phyloP scores from a whole-genome alignment of 2,888 invertebrate genomes.

The Hyposoter dolosus region DNA sequence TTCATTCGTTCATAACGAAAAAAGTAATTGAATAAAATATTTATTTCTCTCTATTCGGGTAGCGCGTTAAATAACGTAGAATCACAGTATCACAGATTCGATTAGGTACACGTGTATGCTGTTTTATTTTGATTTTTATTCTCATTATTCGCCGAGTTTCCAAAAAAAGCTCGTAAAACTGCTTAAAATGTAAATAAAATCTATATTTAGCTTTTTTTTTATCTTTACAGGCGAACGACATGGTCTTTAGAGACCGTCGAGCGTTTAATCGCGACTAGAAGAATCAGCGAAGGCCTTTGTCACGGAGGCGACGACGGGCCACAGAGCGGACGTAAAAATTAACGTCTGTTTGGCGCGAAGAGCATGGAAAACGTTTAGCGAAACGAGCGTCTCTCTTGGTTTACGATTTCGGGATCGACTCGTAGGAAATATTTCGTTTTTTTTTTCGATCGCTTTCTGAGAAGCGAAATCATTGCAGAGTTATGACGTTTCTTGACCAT shows the following conservation, averaged over 20 bases:
- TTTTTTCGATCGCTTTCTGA: not conserved
- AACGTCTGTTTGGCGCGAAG: not conserved
- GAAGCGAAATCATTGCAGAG: not conserved
- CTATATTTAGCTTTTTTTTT: not conserved
- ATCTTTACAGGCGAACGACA: not conserved
- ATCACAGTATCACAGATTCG: slow-evolving; percentile 81
- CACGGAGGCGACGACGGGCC: not conserved
- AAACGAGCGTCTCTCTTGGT: not conserved
- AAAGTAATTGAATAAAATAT: slow-evolving; percentile 59
- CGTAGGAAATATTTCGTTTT: not conserved
- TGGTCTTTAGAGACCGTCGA: not conserved
- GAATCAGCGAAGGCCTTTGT: slow-evolving; percentile 15
- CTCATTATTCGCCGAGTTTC: not conserved
- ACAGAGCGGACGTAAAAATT: not conserved
- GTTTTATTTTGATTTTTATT: slow-evolving; percentile 28
- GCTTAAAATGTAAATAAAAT: not conserved
- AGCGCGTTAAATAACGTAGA: slow-evolving; percentile 32
- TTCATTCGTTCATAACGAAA: not conserved
- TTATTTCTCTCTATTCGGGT: slow-evolving; percentile 34
- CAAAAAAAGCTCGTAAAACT: not conserved
- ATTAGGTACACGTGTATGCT: slow-evolving; percentile 78
- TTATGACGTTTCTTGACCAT: not conserved
- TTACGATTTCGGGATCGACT: not conserved
- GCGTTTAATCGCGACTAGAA: slow-evolving; percentile 53
- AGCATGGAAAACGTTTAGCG: not conserved